Evolutionary conservation across 1,140 invertebrate species (phyloP).

Genomic region (Listronotus bonariensis): DNA sequence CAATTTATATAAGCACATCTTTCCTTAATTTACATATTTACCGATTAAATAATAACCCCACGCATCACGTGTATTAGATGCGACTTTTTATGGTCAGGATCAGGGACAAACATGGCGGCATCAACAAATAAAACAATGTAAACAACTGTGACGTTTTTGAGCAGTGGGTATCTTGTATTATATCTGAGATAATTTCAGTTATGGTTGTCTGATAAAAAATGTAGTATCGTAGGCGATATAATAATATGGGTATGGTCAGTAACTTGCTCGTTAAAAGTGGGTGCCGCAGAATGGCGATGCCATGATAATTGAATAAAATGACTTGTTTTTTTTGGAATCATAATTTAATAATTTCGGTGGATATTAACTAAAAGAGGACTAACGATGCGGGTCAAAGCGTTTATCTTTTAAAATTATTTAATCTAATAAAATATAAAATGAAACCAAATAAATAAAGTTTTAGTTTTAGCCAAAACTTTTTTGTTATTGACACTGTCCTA

Average conservation of each 20-base stretch:
- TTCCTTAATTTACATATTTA: too few relatives aligned
- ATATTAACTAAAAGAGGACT: too few relatives aligned
- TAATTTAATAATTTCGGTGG: too few relatives aligned
- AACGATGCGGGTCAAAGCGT: too few relatives aligned
- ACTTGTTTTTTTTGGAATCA: too few relatives aligned
- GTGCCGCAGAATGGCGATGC: slow-evolving; percentile 24
- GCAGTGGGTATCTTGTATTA: neutral
- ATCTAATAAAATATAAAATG: too few relatives aligned
- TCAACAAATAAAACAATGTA: slow-evolving; percentile 6
- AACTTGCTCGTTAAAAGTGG: slow-evolving; percentile 22
- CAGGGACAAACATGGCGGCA: slow-evolving; percentile 8
- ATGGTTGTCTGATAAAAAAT: slow-evolving; percentile 19
- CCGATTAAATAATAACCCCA: too few relatives aligned
- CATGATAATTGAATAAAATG: slow-evolving; percentile 13
- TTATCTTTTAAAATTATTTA: too few relatives aligned
- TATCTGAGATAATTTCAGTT: neutral
- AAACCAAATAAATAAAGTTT: too few relatives aligned
- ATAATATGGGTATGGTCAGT: slow-evolving; percentile 36
- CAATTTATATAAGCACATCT: too few relatives aligned
- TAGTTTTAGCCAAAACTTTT: too few relatives aligned
- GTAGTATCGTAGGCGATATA: slow-evolving; percentile 14
- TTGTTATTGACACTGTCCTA: too few relatives aligned
- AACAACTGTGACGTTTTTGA: neutral
- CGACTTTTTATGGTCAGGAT: slow-evolving; percentile 21
- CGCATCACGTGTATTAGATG: slow-evolving; percentile 1